Base-by-base conservation (phyloP, 1,140 invertebrate genomes). In the Orussus abietinus region DNA sequence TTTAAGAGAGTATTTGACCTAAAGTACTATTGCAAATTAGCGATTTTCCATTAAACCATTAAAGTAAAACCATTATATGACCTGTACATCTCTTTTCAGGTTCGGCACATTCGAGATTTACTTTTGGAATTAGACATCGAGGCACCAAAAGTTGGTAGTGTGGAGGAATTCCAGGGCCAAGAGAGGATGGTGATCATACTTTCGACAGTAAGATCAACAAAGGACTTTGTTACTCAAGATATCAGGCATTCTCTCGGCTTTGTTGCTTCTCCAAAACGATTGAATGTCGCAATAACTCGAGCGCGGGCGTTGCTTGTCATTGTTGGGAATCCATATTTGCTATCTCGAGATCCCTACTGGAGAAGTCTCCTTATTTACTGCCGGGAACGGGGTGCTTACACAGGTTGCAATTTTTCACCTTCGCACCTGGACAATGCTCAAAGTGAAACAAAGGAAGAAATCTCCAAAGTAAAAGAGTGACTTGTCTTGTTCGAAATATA, bases 141-240 rank as follows among this genome's bases (percentile, higher is more conserved):
- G 11, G 59, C 80, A 43, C 87, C 88, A 3, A 92, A 95, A 79
- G 79, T 96, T 25, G 93, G 92, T 0, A 90, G 88, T 5, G 91
- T 96, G 1, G 94, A 98, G 77, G 93, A 97, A 64, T 97, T 97
- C 65, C 95, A 98, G 72, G 94, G 93, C 4, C 85, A 94, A 74
- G 93, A 97, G 69, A 77, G 84, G 38, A 80, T 84, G 31, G 79
- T 91, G 2, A 90, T 97, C 22, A 80, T 97, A 1, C 75, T 98
- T 28, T 91, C 90, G 3, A 86, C 88, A 0, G 93, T 96, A 1
- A 78, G 91, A 42, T 83, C 85, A 0, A 63, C 71, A 7, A 69
- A 75, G 3, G 43, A 66, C 28, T 46, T 74, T 9, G 42, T 80
- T 7, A 11, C 65, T 1, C 53, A 71, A 2, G 85, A 90, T 55